Conservation (phyloP, 2,888 invertebrate genomes). For the Cephonodes hylas region DNA sequence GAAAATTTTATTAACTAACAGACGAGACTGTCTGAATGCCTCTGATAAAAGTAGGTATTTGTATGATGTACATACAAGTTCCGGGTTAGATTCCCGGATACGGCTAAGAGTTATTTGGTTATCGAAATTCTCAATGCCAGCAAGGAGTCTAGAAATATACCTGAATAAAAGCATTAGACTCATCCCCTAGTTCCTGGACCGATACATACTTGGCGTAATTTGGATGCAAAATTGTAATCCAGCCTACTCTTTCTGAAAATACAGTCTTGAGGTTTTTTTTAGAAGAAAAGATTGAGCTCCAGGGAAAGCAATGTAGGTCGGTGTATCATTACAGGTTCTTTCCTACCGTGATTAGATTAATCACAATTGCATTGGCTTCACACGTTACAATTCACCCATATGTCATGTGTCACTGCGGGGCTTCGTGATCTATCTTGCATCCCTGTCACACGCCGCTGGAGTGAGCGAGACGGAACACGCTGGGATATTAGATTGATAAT, state of each 20-base stretch:
- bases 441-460: neutral
- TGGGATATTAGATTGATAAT: conserved; percentile 1
- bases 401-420: neutral
- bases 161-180: no score
- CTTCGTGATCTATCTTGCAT: neutral
- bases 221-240: neutral
- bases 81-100: no score
- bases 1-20: neutral
- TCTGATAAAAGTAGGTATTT: no score
- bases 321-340: neutral
- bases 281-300: neutral
- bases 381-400: neutral
- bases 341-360: neutral
- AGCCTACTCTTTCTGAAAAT: neutral
- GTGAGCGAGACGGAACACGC: neutral
- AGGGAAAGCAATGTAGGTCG: neutral
- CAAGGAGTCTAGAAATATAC: no score
- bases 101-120: no score
- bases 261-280: neutral
- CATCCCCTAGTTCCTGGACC: no score
- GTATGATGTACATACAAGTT: no score
- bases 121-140: no score
- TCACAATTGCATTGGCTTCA: conserved; percentile 2
- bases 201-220: no score
- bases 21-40: no score